phyloP scores from a whole-genome alignment of 2,888 invertebrate genomes.

The Mimumesa dahlbomi region DNA sequence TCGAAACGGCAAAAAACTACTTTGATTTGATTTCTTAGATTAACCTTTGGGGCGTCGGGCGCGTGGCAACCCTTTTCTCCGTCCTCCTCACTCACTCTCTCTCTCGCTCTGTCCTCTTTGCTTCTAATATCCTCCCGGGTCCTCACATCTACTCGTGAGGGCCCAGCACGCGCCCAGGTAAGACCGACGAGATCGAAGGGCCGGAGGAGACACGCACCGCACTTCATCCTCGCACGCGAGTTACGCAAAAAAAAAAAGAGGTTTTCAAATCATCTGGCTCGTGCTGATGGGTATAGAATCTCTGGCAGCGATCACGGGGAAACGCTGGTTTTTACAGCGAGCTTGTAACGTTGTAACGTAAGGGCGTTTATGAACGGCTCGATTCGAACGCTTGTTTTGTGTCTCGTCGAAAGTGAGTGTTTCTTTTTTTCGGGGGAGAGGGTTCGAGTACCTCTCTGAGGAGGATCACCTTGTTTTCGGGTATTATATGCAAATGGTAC shows the following conservation, averaged over 20 bases:
- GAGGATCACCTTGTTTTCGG: too few relatives aligned
- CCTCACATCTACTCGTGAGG: conserved; percentile 39
- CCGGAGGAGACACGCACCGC: conserved; percentile 17
- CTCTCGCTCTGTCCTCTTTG: conserved; percentile 31
- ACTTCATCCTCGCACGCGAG: conserved; percentile 48
- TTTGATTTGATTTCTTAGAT: conserved; percentile 78
- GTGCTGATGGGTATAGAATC: neutral
- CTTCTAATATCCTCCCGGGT: conserved; percentile 2
- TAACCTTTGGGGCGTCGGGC: conserved; percentile 75
- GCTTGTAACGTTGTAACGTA: too few relatives aligned
- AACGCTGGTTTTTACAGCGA: neutral
- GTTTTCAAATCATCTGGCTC: neutral
- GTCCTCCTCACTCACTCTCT: conserved; percentile 28
- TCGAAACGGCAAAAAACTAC: conserved; percentile 71
- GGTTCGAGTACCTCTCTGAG: too few relatives aligned
- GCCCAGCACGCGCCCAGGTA: conserved; percentile 79
- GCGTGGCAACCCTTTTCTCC: conserved; percentile 73
- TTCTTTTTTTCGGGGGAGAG: too few relatives aligned
- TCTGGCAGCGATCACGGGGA: neutral
- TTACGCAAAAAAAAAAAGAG: conserved; percentile 41
- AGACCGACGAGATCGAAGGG: conserved; percentile 29
- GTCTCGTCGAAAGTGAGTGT: too few relatives aligned
- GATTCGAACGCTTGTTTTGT: too few relatives aligned
- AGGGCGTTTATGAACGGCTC: too few relatives aligned
- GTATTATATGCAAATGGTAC: neutral